Base-by-base conservation (phyloP, 2,113 vertebrate genomes). In the Equus przewalskii region DNA sequence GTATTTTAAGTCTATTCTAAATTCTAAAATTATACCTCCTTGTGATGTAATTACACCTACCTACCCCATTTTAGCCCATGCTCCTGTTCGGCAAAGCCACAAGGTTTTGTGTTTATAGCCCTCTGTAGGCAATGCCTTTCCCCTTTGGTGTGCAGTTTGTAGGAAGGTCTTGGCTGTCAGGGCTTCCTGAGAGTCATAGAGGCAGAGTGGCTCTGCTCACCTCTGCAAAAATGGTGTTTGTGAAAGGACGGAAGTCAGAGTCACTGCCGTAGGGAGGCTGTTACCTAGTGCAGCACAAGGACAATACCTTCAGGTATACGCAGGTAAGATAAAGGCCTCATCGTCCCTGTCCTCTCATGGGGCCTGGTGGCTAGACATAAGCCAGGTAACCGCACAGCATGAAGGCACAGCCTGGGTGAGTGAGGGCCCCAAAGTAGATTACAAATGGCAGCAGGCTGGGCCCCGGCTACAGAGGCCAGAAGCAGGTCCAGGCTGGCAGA, bases 51-150 rank as follows among this genome's bases (percentile, higher is more conserved):
- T 64, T 15, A 9, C n/a, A 41, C 8, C 26, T 41, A 1, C 44
- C 19, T 9, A 7, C 9, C 36, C 41, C 9, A 1, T 41, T 58
- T 64, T 16, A 44, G 26, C 14, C 30, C 75, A 6, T 1, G 2
- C 9, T 60, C n/a, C 13, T 10, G 21, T 76, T 26, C 26, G 26
- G 65, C 28, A 36, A 36, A 79, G 65, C 54, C 54, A 3, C 72
- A 21, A 1, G 1, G 7, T 41, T 6, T 5, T 30, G 26, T 6
- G 56, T 3, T 30, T 36, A 18, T 1, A 16, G 2, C 19, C 14
- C 46, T 18, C 8, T 28, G 1, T 22, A 41, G 19, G 19, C 62
- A 19, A 28, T 3, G 33, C 8, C 11, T 26, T n/a, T 41, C 19
- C 41, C 86, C 89, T 62, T 19, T 8, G 1, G 6, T 46, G 30